Evolutionary conservation across 2,888 invertebrate genomes (phyloP).

Genomic region (Melinaea menophilus): DNA sequence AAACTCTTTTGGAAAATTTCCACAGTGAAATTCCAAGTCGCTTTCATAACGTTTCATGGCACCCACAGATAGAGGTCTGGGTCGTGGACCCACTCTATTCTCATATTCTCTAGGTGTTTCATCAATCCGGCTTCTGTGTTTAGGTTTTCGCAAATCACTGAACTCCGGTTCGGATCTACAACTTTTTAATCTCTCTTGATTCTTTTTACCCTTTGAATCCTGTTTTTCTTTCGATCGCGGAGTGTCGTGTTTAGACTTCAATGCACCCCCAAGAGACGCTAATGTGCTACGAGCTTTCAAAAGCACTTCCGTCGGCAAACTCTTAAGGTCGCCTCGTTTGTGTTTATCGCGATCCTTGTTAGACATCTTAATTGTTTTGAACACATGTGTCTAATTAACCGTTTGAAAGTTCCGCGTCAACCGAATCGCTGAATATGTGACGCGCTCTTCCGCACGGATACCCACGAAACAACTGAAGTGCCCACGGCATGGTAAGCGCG

Average conservation of each 20-base stretch:
- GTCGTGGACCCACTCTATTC: conserved; percentile 35
- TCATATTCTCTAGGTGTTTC: conserved; percentile 46
- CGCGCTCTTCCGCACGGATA: conserved; percentile 54
- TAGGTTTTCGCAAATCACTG: conserved; percentile 52
- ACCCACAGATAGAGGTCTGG: conserved; percentile 65
- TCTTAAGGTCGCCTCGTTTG: conserved; percentile 67
- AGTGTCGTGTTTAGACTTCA: conserved; percentile 65
- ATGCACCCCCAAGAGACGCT: conserved; percentile 65
- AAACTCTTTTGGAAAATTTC: conserved; percentile 50
- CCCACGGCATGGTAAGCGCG: conserved; percentile 56
- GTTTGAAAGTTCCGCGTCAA: conserved; percentile 28
- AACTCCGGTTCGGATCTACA: conserved; percentile 68
- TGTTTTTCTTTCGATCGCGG: conserved; percentile 56
- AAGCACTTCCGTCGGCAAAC: conserved; percentile 66
- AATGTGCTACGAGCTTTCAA: conserved; percentile 68
- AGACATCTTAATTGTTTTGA: conserved; percentile 50
- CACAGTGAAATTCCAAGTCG: conserved; percentile 47
- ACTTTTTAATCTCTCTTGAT: conserved; percentile 57
- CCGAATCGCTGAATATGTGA: conserved; percentile 29
- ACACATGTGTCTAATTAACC: conserved; percentile 39
- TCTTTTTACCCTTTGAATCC: conserved; percentile 69
- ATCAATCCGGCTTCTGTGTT: conserved; percentile 60
- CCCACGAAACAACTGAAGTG: conserved; percentile 63
- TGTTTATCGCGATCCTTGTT: conserved; percentile 62
- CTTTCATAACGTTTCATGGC: conserved; percentile 59